A percentile compares a stretch with the other conserved stretches of the same genome.
phyloP scores from a whole-genome alignment of 2,113 vertebrate species.

The Leuciscus idus region DNA sequence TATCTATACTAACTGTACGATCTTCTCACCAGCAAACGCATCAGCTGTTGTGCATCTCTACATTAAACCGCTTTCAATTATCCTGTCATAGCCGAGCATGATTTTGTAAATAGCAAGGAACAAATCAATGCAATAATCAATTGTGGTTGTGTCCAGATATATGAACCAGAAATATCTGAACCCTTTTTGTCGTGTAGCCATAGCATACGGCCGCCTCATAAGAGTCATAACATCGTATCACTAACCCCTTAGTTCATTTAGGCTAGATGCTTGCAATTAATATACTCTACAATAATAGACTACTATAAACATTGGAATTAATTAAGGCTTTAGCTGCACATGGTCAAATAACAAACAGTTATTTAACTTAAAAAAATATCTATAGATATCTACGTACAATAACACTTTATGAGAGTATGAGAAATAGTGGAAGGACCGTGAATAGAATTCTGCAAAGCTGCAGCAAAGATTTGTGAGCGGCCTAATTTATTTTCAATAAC shows the following conservation, averaged over 20 bases:
- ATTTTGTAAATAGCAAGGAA: conserved; percentile 47
- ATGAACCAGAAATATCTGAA: conserved; percentile 42
- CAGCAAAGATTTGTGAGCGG: conserved; percentile 19
- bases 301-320: background rate
- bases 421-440: background rate
- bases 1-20: background rate
- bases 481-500: conserved; percentile 80
- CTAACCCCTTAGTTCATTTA: background rate
- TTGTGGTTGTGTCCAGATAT: conserved; percentile 45
- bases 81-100: conserved; percentile 44
- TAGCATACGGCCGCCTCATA: background rate
- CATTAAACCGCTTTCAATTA: conserved; percentile 46
- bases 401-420: background rate
- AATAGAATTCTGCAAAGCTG: background rate
- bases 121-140: conserved; percentile 55
- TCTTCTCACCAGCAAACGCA: background rate
- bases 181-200: background rate
- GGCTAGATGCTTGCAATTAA: background rate
- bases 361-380: background rate
- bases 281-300: background rate
- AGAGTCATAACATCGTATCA: background rate
- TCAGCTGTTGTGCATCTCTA: conserved; percentile 28
- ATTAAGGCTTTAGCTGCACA: background rate
- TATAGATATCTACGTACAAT: background rate
- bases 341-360: background rate